phyloP scores from a whole-genome alignment of 1,140 invertebrate genomes.

The Calosoma granatense region DNA sequence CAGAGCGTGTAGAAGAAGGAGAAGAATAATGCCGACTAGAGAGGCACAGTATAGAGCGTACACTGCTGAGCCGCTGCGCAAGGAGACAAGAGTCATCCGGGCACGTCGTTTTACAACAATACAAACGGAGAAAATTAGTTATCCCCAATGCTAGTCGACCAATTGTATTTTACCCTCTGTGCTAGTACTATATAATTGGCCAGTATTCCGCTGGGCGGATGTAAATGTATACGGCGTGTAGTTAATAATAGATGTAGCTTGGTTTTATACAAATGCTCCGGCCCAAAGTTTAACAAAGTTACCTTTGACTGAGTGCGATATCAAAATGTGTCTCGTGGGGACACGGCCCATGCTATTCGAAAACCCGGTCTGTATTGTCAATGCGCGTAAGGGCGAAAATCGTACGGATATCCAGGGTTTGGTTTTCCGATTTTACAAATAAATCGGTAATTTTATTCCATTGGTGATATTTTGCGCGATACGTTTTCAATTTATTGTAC shows the following conservation, averaged over 20 bases:
- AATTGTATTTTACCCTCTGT: background rate
- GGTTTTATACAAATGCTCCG: constrained; percentile 7
- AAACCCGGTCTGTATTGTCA: constrained; percentile 3
- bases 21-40: no score
- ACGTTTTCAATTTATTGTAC: background rate
- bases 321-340: background rate
- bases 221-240: constrained; percentile 6
- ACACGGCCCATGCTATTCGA: background rate
- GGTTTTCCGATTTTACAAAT: background rate
- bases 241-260: background rate
- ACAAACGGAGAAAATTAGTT: constrained; percentile 6
- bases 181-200: background rate
- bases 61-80: no score
- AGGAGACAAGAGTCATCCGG: background rate
- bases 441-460: constrained; percentile 3
- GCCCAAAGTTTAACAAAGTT: constrained; percentile 5
- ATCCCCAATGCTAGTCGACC: background rate
- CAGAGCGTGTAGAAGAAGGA: no score
- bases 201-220: background rate
- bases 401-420: background rate
- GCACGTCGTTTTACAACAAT: constrained; percentile 8
- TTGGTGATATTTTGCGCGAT: background rate
- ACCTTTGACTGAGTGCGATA: constrained; percentile 8
- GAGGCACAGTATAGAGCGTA: no score
- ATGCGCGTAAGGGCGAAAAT: background rate